Evolutionary conservation across 2,113 vertebrate genomes (phyloP), one percentile per base, ranked within the genome.

Genomic region (Notothenia rossii): DNA sequence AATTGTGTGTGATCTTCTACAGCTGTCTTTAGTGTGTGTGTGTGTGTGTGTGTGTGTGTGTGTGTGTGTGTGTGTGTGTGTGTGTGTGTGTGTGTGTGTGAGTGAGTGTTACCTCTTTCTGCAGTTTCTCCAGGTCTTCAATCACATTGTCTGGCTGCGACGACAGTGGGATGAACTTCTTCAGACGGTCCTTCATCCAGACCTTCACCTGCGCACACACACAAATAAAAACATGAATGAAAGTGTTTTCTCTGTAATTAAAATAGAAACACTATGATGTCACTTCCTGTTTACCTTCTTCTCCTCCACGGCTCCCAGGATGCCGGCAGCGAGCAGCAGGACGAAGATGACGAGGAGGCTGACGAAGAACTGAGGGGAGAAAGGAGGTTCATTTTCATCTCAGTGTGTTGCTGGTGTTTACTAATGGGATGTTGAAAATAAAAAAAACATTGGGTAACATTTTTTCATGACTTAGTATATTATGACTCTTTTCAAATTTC

Each of bases 291-390:
- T 58, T 55, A 94, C 94, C 86, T 86, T 88, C 0, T 58, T 22
- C 53, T 83, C 65, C 0, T 40, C 58, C 1, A 93, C 62, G 2
- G 92, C 91, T 36, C 88, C 93, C 68, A 93, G 29, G 56, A 95
- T 94, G 2, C 94, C 94, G 0, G 93, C 91, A 0, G 86, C 92
- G 89, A 94, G 4, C 77, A 95, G 89, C 33, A 95, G 91, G 82
- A 91, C 64, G 85, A 95, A 95, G 87, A 95, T 94, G 83, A 93
- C 0, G 22, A 95, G 89, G 49, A 95, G 91, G 63, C 74, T 63
- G 80, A 93, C 84, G 89, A 95, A 95, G 81, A 95, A 95, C 94
- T 95, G 76, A 36, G 43, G 60, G 59, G 43, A 55, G 0, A 67
- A 2, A 60, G 18, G 43, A 11, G 9, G 36, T 40, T 40, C 6